Evolutionary conservation across 1,140 invertebrate species (phyloP).

Genomic region (Varroa destructor): DNA sequence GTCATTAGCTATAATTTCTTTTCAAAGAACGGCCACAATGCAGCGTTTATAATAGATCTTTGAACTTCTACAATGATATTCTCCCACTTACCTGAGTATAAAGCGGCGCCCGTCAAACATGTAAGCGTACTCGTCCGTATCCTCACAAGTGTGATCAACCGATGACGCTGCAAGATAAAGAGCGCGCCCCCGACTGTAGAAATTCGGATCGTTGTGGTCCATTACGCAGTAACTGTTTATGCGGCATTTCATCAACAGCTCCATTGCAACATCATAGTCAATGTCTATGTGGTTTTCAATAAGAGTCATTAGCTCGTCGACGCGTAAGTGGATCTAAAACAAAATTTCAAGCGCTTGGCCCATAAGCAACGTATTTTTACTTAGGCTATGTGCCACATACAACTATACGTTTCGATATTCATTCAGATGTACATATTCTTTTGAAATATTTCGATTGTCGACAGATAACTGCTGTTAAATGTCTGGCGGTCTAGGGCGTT

Average conservation of each 20-base stretch:
- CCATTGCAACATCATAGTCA: neutral
- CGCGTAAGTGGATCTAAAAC: neutral
- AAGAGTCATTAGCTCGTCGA: conserved; percentile 11
- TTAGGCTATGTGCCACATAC: too few species aligned
- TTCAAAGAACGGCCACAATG: too few species aligned
- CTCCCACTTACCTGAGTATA: neutral
- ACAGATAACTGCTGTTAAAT: too few species aligned
- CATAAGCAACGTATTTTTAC: too few species aligned
- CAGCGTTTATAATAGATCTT: too few species aligned
- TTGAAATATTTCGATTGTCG: too few species aligned
- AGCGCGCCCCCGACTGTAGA: conserved; percentile 4
- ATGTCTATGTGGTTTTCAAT: conserved; percentile 1
- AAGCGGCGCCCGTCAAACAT: conserved; percentile 23
- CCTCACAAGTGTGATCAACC: conserved; percentile 8
- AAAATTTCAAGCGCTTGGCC: too few species aligned
- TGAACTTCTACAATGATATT: too few species aligned
- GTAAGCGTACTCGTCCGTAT: neutral
- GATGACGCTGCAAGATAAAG: conserved; percentile 8
- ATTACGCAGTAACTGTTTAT: conserved; percentile 6
- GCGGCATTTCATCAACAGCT: conserved; percentile 15
- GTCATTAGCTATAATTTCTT: too few species aligned
- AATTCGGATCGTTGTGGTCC: conserved; percentile 20
- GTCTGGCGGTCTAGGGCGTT: too few species aligned
- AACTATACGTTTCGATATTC: too few species aligned
- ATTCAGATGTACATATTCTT: too few species aligned